These are phyloP conservation scores for Rissa tridactyla DNA, from an alignment of 2,113 vertebrate species.

Conservation along the genomic window DNA sequence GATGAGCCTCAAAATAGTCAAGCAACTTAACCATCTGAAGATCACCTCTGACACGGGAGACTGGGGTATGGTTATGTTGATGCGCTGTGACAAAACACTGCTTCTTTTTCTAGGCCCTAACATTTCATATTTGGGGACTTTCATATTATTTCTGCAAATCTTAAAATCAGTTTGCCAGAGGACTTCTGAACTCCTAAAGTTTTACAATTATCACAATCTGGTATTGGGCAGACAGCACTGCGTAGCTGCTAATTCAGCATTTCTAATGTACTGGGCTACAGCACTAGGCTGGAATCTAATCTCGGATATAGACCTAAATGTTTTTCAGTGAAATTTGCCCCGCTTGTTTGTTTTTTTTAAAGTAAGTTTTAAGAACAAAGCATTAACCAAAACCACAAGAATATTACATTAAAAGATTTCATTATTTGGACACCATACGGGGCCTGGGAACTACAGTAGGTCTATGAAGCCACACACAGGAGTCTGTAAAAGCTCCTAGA, in stretches of 20 bases:
- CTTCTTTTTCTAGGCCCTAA: neutral
- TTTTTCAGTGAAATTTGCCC: neutral
- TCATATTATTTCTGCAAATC: neutral
- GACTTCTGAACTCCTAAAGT: neutral
- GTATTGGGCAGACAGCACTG: neutral
- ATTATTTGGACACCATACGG: neutral
- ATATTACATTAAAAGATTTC: neutral
- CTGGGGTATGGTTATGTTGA: neutral
- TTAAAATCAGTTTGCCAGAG: neutral
- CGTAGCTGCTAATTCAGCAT: neutral
- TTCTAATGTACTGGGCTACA: neutral
- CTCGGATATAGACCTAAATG: neutral
- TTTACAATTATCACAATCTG: neutral
- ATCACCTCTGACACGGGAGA: neutral
- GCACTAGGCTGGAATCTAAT: neutral
- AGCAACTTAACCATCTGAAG: neutral
- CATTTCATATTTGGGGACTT: neutral
- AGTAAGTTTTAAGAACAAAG: neutral
- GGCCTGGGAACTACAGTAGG: neutral
- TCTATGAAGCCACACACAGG: neutral
- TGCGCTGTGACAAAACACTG: neutral
- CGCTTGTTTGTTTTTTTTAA: neutral
- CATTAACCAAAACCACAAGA: neutral
- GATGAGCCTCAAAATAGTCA: neutral
- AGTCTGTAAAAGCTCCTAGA: neutral